Evolutionary conservation across 2,113 vertebrate genomes (phyloP), one percentile per base, ranked within the genome.

Genomic region (Ceyx margarethae): DNA sequence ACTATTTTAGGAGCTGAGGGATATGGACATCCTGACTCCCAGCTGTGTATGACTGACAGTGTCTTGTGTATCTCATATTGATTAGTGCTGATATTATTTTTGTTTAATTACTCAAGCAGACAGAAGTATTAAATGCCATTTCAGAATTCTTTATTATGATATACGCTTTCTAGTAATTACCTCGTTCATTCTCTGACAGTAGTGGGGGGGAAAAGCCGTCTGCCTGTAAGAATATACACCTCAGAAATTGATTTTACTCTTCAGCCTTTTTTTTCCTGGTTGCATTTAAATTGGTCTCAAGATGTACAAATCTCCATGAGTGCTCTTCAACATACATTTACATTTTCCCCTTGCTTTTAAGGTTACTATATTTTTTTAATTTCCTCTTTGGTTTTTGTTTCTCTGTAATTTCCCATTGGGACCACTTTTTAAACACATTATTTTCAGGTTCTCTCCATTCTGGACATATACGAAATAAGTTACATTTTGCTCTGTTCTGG

Each of bases 101-200:
- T 57, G 62, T 92, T 91, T 95, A 87, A 89, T 84, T 91, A 83
- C 50, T 91, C 79, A 61, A 68, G 21, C 76, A 90, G 80, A 87
- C 82, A 94, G 66, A 88, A 90, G 45, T 74, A 93, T 85, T 81
- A 89, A 92, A 90, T 51, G n/a, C 23, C 37, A 31, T 68, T 93
- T 93, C 84, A 62, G 56, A 80, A 73, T 66, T 83, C 93, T 85
- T 66, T 83, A 86, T 87, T 65, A 73, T 1, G 4, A 57, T 71
- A 53, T 35, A 62, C 42, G 58, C 76, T 91, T 88, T 94, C 85
- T 77, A 93, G 85, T 90, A 90, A 78, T 72, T 89, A 76, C 21
- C 51, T 76, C 3, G 4, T 33, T 43, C 28, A 3, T 65, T 57
- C 72, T 46, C 48, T 21, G 11, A 56, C 7, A 80, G n/a, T 6